These are phyloP conservation scores for Masticophis lateralis DNA, from an alignment of 2,797 vertebrate species.

Conservation along the genomic window DNA sequence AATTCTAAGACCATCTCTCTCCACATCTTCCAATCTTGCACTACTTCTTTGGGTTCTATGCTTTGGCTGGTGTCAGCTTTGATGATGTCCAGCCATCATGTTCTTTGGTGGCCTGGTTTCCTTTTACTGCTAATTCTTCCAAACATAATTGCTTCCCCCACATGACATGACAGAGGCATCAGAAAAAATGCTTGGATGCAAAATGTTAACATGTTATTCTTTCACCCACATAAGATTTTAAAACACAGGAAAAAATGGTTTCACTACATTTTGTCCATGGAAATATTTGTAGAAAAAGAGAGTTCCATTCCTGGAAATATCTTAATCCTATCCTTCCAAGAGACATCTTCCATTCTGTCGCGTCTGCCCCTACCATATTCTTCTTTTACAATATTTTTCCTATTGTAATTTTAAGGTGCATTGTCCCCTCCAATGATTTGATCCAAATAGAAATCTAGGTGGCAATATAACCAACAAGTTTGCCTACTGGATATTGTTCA, in stretches of 20 bases:
- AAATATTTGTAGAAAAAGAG: neutral
- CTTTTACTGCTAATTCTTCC: neutral
- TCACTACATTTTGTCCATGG: neutral
- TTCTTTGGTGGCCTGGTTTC: neutral
- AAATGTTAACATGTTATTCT: neutral
- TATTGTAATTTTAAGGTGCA: neutral
- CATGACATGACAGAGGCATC: neutral
- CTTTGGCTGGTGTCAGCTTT: neutral
- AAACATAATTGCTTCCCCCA: neutral
- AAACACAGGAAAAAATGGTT: neutral
- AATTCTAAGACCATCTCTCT: neutral
- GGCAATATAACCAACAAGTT: neutral
- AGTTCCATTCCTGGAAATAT: neutral
- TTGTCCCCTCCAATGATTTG: neutral
- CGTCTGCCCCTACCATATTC: neutral
- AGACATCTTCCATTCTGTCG: neutral
- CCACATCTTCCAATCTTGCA: neutral
- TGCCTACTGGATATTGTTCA: neutral
- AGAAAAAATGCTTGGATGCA: neutral
- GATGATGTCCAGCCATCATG: neutral
- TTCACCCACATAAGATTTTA: neutral
- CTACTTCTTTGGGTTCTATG: neutral
- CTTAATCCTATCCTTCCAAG: neutral
- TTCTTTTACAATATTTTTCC: neutral
- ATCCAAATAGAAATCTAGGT: neutral